Percentiles rank a stretch among this genome's conserved stretches.
These are phyloP conservation scores for Anas platyrhynchos DNA, from an alignment of 2,113 vertebrate species.

Conservation along the genomic window DNA sequence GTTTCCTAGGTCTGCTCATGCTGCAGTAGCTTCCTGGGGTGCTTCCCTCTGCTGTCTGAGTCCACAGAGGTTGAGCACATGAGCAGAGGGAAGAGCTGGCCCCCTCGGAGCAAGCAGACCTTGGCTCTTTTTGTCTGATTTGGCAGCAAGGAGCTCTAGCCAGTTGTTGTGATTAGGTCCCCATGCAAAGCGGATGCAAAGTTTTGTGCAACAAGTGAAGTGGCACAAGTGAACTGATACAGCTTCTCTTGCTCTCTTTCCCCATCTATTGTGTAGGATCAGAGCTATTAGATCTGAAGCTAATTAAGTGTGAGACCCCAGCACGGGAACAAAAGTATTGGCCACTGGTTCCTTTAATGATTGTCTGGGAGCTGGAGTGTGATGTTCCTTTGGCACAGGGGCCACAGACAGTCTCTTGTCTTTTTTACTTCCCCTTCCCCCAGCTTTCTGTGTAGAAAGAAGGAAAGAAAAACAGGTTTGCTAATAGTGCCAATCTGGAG, in stretches of 20 bases:
- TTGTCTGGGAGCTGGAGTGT: not conserved
- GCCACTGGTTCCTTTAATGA: not conserved
- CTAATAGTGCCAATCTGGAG: not conserved
- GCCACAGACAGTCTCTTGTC: not conserved
- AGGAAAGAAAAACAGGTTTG: not conserved
- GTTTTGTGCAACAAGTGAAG: not conserved
- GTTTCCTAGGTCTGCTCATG: not conserved
- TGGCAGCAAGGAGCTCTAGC: not conserved
- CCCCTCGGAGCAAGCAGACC: not conserved
- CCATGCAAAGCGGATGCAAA: not conserved
- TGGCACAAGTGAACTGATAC: not conserved
- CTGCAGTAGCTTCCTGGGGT: not conserved
- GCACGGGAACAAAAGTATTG: not conserved
- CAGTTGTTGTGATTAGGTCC: not conserved
- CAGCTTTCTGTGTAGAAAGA: not conserved
- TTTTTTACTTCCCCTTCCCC: not conserved
- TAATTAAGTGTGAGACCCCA: not conserved
- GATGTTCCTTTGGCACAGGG: not conserved
- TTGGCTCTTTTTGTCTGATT: not conserved
- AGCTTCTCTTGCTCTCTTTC: not conserved
- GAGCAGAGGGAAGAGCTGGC: not conserved
- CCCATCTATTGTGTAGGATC: not conserved
- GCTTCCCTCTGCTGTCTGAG: not conserved
- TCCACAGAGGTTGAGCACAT: not conserved
- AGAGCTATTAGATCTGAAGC: not conserved